phyloP scores from a whole-genome alignment of 92 coral and sea anemone genomes.

The Metridium senile region DNA sequence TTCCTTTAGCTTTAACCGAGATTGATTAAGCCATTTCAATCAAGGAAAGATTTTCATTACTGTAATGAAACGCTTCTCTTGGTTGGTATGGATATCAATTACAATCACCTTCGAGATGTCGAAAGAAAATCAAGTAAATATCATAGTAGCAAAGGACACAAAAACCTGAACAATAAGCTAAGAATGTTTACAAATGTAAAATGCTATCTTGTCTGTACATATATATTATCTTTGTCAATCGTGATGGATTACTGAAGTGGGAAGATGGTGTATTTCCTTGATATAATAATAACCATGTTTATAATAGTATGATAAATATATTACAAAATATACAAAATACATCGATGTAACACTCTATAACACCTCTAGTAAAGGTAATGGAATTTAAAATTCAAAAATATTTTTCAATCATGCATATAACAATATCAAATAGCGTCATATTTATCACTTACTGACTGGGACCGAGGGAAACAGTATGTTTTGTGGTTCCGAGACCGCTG shows the following conservation, averaged over 20 bases:
- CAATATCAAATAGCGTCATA: too few relatives aligned
- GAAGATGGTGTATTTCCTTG: background rate
- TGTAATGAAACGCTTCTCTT: constrained; percentile 22
- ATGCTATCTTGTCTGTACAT: too few relatives aligned
- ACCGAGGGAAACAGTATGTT: too few relatives aligned
- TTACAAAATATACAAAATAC: too few relatives aligned
- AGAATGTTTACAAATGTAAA: background rate
- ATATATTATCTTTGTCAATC: too few relatives aligned
- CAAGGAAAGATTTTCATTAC: constrained; percentile 29
- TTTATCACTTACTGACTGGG: too few relatives aligned
- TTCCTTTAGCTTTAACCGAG: too few relatives aligned
- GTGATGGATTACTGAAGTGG: background rate
- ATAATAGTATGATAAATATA: too few relatives aligned
- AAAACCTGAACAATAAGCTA: background rate
- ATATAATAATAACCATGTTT: too few relatives aligned
- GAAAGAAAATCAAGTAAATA: background rate
- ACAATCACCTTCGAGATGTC: background rate
- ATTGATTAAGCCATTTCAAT: constrained; percentile 33
- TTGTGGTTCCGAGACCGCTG: too few relatives aligned
- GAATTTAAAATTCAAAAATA: too few relatives aligned
- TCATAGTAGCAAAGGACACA: background rate
- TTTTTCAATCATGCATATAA: background rate
- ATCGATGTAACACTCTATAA: background rate
- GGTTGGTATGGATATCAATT: constrained; percentile 20
- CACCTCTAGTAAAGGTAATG: background rate